These are phyloP conservation scores for Eupithecia centaureata DNA, from an alignment of 2,888 invertebrate genomes.

Conservation along the genomic window DNA sequence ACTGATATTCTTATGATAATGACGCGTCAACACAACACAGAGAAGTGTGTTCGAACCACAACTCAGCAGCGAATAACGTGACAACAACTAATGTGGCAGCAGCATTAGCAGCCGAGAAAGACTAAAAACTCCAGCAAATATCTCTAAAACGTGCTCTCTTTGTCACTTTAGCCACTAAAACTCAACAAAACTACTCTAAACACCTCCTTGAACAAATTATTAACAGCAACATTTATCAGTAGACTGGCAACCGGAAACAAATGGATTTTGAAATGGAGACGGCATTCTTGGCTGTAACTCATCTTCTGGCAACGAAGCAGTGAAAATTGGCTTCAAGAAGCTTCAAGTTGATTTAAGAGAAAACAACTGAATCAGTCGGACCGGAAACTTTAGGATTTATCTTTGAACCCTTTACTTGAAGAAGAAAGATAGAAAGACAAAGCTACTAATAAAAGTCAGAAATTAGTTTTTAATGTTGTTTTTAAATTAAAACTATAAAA, in stretches of 20 bases:
- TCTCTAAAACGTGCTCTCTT: background rate
- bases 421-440: too few species aligned
- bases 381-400: background rate
- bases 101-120: background rate
- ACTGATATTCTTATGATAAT: too few species aligned
- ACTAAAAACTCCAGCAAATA: too few species aligned
- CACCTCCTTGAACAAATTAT: constrained; percentile 4
- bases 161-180: background rate
- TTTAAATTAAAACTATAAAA: too few species aligned
- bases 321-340: constrained; percentile 12
- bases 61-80: too few species aligned
- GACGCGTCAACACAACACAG: too few species aligned
- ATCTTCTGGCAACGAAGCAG: constrained; percentile 11
- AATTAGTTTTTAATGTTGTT: too few species aligned
- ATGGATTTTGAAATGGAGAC: constrained; percentile 22
- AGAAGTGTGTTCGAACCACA: too few species aligned
- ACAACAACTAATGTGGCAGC: too few species aligned
- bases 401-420: background rate
- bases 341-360: constrained; percentile 3
- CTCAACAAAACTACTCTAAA: background rate
- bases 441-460: too few species aligned
- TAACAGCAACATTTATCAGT: constrained; percentile 5
- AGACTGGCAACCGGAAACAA: constrained; percentile 17
- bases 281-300: constrained; percentile 21
- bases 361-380: background rate